A percentile compares a stretch with the other conserved stretches of the same genome.
These are phyloP conservation scores for Phenganax marumi DNA, from an alignment of 92 coral and sea anemone genomes.

Conservation along the genomic window DNA sequence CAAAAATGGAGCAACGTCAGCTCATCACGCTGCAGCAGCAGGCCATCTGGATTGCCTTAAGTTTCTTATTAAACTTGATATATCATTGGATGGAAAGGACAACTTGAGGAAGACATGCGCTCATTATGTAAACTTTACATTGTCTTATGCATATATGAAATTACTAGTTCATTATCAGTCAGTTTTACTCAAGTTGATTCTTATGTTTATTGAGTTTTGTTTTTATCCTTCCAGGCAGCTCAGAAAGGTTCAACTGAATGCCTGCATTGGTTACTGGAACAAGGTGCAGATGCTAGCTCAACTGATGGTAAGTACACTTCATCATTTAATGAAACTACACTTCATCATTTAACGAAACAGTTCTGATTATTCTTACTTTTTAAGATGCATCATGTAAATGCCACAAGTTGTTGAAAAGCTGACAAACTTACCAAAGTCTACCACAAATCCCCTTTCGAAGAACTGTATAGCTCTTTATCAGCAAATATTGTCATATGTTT, in stretches of 20 bases:
- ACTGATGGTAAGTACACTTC: slow-evolving; percentile 66
- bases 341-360: background rate
- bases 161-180: too few relatives aligned
- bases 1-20: slow-evolving; percentile 68
- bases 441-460: too few relatives aligned
- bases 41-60: slow-evolving; percentile 68
- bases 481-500: background rate
- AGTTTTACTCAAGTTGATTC: too few relatives aligned
- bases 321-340: background rate
- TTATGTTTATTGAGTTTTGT: too few relatives aligned
- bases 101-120: slow-evolving; percentile 69
- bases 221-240: slow-evolving; percentile 66
- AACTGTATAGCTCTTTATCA: background rate
- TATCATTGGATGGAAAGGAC: slow-evolving; percentile 68
- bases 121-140: slow-evolving; percentile 69
- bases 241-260: slow-evolving; percentile 86
- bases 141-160: background rate
- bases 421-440: too few relatives aligned
- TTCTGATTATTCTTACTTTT: too few relatives aligned
- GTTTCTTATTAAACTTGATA: slow-evolving; percentile 67
- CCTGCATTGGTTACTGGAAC: slow-evolving; percentile 87
- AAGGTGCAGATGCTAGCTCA: slow-evolving; percentile 63
- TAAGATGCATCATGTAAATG: too few relatives aligned
- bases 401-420: too few relatives aligned
- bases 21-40: slow-evolving; percentile 79